A percentile compares a stretch with the other conserved stretches of the same genome.
Conservation (phyloP, 2,888 invertebrate species). For the Camptogramma bilineatum region DNA sequence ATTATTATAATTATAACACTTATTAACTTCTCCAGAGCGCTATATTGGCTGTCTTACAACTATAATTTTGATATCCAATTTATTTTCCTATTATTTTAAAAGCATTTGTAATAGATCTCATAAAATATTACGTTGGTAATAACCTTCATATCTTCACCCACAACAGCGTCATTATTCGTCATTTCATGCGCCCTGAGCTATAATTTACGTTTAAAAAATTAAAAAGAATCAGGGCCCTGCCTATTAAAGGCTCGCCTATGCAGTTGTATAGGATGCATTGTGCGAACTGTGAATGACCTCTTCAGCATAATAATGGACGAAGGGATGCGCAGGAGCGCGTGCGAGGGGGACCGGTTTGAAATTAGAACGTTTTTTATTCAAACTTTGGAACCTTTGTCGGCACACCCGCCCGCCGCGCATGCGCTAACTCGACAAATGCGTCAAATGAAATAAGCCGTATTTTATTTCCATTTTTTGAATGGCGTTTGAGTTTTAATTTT, state of each 20-base stretch:
- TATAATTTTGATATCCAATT: background rate
- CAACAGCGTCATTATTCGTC: constrained; percentile 39
- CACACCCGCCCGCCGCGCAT: constrained; percentile 78
- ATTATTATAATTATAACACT: background rate
- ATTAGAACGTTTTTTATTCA: constrained; percentile 83
- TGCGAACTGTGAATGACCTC: constrained; percentile 85
- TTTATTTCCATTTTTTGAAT: constrained; percentile 77
- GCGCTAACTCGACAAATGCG: constrained; percentile 85
- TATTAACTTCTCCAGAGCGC: background rate
- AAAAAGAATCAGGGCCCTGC: constrained; percentile 63
- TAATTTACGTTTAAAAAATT: constrained; percentile 40
- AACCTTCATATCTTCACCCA: constrained; percentile 23
- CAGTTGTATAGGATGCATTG: constrained; percentile 60
- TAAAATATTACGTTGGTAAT: constrained; percentile 15
- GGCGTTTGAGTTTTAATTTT: constrained; percentile 64
- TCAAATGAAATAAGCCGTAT: constrained; percentile 83
- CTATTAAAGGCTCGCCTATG: constrained; percentile 70
- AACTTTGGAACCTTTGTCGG: constrained; percentile 77
- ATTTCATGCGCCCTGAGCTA: constrained; percentile 40
- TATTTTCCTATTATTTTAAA: constrained; percentile 1
- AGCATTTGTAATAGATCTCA: constrained; percentile 6
- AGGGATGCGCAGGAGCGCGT: constrained; percentile 84
- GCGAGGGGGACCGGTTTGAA: constrained; percentile 83
- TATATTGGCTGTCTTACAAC: background rate
- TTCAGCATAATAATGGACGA: constrained; percentile 81